These are phyloP conservation scores for Dendroctonus ponderosae DNA, from an alignment of 1,140 invertebrate species.

Conservation along the genomic window DNA sequence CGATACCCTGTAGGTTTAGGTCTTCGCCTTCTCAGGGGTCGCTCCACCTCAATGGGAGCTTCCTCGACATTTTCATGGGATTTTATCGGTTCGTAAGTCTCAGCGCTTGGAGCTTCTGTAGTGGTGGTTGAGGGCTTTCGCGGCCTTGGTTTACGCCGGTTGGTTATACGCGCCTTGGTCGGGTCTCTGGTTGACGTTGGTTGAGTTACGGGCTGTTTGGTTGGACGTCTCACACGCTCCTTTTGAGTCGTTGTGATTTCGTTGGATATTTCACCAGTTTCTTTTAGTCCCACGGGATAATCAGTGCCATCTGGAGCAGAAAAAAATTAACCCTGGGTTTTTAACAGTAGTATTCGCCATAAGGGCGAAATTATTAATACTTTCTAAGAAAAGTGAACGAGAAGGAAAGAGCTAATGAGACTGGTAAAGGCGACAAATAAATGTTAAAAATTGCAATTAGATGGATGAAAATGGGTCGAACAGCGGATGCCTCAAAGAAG, in stretches of 20 bases:
- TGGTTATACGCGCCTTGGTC: slow-evolving; percentile 32
- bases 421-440: no score
- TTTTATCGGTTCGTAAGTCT: slow-evolving; percentile 39
- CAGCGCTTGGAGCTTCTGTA: slow-evolving; percentile 34
- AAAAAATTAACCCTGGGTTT: no score
- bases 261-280: slow-evolving; percentile 38
- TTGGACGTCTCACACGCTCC: slow-evolving; percentile 17
- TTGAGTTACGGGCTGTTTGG: slow-evolving; percentile 18
- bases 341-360: no score
- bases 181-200: slow-evolving; percentile 36
- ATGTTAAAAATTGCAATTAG: no score
- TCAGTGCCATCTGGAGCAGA: slow-evolving; percentile 21
- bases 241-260: slow-evolving; percentile 41
- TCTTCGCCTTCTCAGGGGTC: slow-evolving; percentile 36
- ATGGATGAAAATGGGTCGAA: no score
- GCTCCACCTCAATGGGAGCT: slow-evolving; percentile 34
- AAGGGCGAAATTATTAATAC: no score
- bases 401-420: no score
- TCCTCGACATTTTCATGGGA: slow-evolving; percentile 24
- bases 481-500: no score
- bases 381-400: no score
- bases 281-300: slow-evolving; percentile 13
- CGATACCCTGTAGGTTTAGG: slow-evolving; percentile 23
- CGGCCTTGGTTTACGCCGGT: slow-evolving; percentile 40
- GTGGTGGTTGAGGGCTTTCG: slow-evolving; percentile 35